Base-by-base conservation (phyloP, 2,113 vertebrate genomes). In the Dermatemys mawii region DNA sequence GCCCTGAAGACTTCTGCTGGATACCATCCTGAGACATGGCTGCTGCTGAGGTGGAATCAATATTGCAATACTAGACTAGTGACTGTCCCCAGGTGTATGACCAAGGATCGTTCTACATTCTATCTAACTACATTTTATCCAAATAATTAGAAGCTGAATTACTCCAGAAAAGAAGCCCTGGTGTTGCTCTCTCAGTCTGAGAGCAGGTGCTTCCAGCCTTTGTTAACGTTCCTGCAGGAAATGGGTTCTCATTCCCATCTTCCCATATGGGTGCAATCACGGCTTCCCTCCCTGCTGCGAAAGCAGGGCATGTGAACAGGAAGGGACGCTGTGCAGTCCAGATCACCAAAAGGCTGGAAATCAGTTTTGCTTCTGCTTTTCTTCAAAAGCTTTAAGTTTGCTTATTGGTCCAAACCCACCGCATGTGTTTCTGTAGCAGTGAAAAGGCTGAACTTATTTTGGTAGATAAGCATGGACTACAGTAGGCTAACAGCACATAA, bases 341-440 rank as follows among this genome's bases (percentile, higher is more conserved):
- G 90, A 5, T 49, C 49, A 90, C 89, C 94, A 94, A 89, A 95
- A 94, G 93, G 91, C 79, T 83, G 88, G 87, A 94, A 83, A 7
- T 94, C 96, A 51, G 93, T 81, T 95, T 86, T 95, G 87, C 63
- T 90, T 94, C 76, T 86, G 73, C 87, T 87, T 95, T 48, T 48
- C 85, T 83, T 97, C 87, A 85, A 63, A 94, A 95, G 90, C 87
- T 53, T 94, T 87, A 82, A 82, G 91, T 96, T 95, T 94, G 63
- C 22, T 94, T 94, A 94, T 95, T 26, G 83, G 94, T 84, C 95
- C 94, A 96, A 94, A 90, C 89, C 83, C 87, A 95, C 90, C 93
- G 95, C 89, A 89, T 85, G n/a, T 93, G 96, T 63, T 96, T 94
- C 94, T 95, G 89, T 95, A 94, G 90, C 95, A 97, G 95, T 95